phyloP scores from a whole-genome alignment of 1,140 invertebrate species.

The Leguminivora glycinivorella region DNA sequence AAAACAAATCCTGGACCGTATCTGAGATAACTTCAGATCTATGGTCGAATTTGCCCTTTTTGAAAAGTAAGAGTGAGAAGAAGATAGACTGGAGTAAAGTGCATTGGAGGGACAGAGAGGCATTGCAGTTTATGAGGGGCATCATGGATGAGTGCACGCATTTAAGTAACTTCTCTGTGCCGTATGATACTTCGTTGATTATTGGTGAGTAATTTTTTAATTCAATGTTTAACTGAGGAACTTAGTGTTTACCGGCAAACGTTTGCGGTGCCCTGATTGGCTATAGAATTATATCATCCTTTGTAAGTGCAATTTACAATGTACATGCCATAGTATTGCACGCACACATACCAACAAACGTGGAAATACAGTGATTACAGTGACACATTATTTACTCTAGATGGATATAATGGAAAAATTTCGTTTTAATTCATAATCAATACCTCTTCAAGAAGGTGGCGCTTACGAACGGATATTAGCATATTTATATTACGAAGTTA shows the following conservation, averaged over 20 bases:
- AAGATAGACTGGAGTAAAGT: constrained; percentile 79
- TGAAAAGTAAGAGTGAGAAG: constrained; percentile 52
- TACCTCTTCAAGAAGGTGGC: too few relatives aligned
- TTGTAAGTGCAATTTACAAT: too few relatives aligned
- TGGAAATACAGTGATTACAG: too few relatives aligned
- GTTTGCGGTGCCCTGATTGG: too few relatives aligned
- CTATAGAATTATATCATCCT: too few relatives aligned
- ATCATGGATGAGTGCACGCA: constrained; percentile 99
- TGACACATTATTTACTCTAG: too few relatives aligned
- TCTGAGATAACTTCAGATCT: constrained; percentile 66
- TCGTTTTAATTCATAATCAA: too few relatives aligned
- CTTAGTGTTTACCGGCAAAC: not conserved
- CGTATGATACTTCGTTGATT: constrained; percentile 91
- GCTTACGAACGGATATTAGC: too few relatives aligned
- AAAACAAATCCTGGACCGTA: constrained; percentile 61
- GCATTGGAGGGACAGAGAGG: constrained; percentile 85
- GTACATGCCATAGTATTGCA: too few relatives aligned
- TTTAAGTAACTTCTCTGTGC: constrained; percentile 93
- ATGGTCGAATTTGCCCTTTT: constrained; percentile 65
- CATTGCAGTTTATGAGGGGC: constrained; percentile 96
- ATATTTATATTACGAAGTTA: too few relatives aligned
- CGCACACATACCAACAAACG: too few relatives aligned
- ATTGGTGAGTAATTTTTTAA: constrained; percentile 78
- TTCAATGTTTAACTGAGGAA: not conserved
- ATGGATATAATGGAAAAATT: too few relatives aligned